Evolutionary conservation across 2,113 vertebrate species (phyloP).

Genomic region (Ellobius talpinus): DNA sequence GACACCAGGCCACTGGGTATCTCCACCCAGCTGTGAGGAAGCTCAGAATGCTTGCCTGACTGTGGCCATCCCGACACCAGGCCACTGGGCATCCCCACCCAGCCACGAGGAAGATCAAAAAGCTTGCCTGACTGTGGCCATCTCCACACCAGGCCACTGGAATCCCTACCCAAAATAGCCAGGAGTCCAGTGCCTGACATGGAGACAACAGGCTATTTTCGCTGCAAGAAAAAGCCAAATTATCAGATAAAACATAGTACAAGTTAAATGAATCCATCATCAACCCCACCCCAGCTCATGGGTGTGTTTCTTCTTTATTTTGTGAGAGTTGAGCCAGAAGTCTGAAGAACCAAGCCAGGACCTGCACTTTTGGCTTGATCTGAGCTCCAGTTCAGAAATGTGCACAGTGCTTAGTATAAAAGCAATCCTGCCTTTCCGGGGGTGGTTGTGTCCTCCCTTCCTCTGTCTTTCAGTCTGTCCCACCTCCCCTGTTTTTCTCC

Average conservation of each 20-base stretch:
- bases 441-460: not conserved
- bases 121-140: no score
- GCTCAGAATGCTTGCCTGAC: no score
- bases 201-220: constrained; percentile 18
- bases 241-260: constrained; percentile 11
- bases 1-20: no score
- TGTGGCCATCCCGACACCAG: no score
- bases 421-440: not conserved
- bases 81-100: not conserved
- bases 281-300: not conserved
- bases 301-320: constrained; percentile 20
- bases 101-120: not conserved
- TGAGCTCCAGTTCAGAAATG: not conserved
- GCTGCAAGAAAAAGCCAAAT: not conserved
- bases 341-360: not conserved
- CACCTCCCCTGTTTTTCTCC: fast-evolving
- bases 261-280: constrained; percentile 7
- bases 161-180: constrained; percentile 2
- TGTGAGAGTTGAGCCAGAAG: not conserved
- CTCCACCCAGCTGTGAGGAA: no score
- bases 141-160: no score
- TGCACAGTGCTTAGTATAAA: not conserved
- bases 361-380: not conserved
- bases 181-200: not conserved
- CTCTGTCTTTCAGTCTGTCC: fast-evolving